Conservation (phyloP, 2,113 vertebrate genomes). For the Amphilophus citrinellus region DNA sequence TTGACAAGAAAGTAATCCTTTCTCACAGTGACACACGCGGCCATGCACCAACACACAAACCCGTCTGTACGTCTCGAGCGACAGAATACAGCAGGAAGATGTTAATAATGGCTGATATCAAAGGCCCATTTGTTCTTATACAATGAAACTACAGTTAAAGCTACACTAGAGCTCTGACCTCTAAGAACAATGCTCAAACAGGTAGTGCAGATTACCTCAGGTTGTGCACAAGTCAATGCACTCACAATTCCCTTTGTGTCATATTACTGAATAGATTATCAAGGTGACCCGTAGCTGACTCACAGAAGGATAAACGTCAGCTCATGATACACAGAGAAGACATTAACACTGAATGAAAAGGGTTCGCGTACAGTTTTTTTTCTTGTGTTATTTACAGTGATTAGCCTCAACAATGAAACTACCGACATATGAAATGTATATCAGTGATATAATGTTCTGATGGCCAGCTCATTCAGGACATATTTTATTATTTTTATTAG, state of each 20-base stretch:
- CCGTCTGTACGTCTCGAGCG: not conserved
- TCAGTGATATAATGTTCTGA: not conserved
- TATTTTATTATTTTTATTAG: not conserved
- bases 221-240: constrained; percentile 14
- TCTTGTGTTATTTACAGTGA: not conserved
- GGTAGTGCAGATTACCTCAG: not conserved
- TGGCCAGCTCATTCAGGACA: not conserved
- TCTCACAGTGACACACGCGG: not conserved
- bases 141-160: constrained; percentile 19
- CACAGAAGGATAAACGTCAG: not conserved
- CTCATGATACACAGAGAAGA: not conserved
- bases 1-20: constrained; percentile 36
- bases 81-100: constrained; percentile 27
- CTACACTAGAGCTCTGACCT: constrained; percentile 23
- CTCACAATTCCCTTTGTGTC: constrained; percentile 3
- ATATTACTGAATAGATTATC: constrained; percentile 17
- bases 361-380: not conserved
- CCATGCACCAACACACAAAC: constrained; percentile 22
- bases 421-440: not conserved
- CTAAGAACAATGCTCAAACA: constrained; percentile 39
- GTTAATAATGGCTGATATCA: constrained; percentile 44
- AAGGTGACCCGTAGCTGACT: not conserved
- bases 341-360: not conserved
- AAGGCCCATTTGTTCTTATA: constrained; percentile 21
- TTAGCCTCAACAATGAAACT: not conserved